phyloP scores from a whole-genome alignment of 2,113 vertebrate species.

The Lagenorhynchus albirostris region DNA sequence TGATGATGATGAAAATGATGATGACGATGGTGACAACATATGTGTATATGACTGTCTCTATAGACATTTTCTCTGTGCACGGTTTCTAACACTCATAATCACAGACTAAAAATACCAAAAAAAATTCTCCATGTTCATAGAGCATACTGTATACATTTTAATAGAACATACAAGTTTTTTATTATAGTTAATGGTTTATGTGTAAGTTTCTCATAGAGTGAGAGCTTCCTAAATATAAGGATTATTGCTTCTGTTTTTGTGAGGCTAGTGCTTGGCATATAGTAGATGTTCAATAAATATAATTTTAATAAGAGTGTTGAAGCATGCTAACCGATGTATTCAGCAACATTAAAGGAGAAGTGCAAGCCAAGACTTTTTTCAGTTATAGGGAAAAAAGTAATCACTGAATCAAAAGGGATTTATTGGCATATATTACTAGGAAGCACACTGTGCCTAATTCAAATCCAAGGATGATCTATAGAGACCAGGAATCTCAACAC shows the following conservation, averaged over 20 bases:
- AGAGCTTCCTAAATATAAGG: not conserved
- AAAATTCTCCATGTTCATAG: not conserved
- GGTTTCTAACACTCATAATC: not conserved
- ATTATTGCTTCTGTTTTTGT: not conserved
- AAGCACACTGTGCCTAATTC: not conserved
- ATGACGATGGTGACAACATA: too few relatives aligned
- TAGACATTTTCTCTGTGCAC: not conserved
- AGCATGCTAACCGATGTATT: not conserved
- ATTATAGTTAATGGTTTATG: not conserved
- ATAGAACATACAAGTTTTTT: not conserved
- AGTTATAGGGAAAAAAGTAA: not conserved
- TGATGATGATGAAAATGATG: not conserved
- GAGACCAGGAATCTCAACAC: not conserved
- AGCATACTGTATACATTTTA: not conserved
- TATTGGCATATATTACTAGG: not conserved
- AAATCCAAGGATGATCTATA: not conserved
- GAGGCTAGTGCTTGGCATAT: not conserved
- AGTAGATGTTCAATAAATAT: not conserved
- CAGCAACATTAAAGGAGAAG: not conserved
- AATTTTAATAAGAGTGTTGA: not conserved
- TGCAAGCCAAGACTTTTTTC: not conserved
- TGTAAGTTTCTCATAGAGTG: not conserved
- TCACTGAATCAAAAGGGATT: not conserved
- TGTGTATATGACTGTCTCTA: not conserved
- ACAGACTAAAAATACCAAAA: not conserved